A percentile compares a stretch with the other conserved stretches of the same genome.
phyloP scores from a whole-genome alignment of 2,797 vertebrate species.

The Myotis vivesi region DNA sequence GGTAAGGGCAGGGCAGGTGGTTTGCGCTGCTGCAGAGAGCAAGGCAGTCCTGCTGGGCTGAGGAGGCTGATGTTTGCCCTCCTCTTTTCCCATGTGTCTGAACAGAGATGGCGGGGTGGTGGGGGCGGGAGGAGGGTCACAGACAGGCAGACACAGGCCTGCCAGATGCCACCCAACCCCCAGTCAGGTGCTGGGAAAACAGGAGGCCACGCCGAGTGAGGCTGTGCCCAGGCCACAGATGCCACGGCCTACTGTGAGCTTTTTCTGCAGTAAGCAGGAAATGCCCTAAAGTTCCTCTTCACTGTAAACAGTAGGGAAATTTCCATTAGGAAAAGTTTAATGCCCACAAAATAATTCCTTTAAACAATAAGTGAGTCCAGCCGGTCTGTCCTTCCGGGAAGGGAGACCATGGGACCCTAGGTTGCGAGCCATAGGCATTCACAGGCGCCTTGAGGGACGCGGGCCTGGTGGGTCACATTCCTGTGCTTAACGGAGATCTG shows the following conservation, averaged over 20 bases:
- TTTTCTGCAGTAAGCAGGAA: neutral
- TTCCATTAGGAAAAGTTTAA: neutral
- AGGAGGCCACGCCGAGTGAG: neutral
- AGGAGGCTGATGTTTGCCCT: neutral
- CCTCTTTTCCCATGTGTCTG: neutral
- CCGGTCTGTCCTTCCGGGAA: neutral
- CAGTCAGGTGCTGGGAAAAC: neutral
- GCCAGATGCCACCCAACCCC: neutral
- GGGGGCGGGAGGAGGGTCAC: neutral
- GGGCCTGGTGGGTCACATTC: neutral
- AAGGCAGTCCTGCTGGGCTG: accelerated
- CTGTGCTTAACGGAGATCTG: neutral
- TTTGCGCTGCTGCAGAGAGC: neutral
- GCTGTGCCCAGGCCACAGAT: neutral
- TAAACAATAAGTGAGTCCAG: neutral
- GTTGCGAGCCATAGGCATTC: accelerated
- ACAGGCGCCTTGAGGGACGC: accelerated
- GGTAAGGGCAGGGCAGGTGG: accelerated
- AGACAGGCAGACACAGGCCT: neutral
- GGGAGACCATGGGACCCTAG: neutral
- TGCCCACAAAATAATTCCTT: neutral
- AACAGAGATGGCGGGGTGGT: neutral
- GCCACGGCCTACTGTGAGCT: neutral
- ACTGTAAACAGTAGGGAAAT: neutral
- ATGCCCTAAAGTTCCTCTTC: neutral